These are phyloP conservation scores for Microplitis manilae DNA, from an alignment of 2,888 invertebrate species.

Conservation along the genomic window DNA sequence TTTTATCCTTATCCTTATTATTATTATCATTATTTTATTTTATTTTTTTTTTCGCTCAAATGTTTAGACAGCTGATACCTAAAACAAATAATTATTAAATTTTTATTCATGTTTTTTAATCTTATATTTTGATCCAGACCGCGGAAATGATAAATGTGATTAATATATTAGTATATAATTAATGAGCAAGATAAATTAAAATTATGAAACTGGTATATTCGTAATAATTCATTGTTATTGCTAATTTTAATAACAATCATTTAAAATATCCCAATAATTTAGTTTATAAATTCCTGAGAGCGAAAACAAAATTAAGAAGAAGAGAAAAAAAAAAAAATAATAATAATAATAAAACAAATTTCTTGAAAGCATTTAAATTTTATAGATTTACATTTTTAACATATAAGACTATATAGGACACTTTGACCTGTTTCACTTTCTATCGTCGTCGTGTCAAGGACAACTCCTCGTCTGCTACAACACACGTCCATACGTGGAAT, in stretches of 20 bases:
- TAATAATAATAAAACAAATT: not conserved
- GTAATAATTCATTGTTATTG: not conserved
- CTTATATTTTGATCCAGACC: not conserved
- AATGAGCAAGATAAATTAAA: not conserved
- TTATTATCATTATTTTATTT: not conserved
- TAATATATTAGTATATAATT: not conserved
- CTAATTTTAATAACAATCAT: not conserved
- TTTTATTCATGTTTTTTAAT: not conserved
- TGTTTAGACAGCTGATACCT: not conserved
- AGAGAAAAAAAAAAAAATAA: not conserved
- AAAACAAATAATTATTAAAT: not conserved
- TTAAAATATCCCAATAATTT: not conserved
- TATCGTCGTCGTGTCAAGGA: conserved; percentile 64
- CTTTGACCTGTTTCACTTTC: conserved; percentile 41
- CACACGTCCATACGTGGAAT: conserved; percentile 16
- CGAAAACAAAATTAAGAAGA: not conserved
- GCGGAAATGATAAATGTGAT: not conserved
- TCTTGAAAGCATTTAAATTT: conserved; percentile 20
- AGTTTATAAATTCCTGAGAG: not conserved
- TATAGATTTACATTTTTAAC: conserved; percentile 3
- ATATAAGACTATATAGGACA: conserved; percentile 24
- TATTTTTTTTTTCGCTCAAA: not conserved
- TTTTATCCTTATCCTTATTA: not conserved
- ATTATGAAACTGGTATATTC: not conserved
- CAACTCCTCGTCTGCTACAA: conserved; percentile 57